Base-by-base conservation (phyloP, 2,797 vertebrate species). In the Limnodromus scolopaceus region DNA sequence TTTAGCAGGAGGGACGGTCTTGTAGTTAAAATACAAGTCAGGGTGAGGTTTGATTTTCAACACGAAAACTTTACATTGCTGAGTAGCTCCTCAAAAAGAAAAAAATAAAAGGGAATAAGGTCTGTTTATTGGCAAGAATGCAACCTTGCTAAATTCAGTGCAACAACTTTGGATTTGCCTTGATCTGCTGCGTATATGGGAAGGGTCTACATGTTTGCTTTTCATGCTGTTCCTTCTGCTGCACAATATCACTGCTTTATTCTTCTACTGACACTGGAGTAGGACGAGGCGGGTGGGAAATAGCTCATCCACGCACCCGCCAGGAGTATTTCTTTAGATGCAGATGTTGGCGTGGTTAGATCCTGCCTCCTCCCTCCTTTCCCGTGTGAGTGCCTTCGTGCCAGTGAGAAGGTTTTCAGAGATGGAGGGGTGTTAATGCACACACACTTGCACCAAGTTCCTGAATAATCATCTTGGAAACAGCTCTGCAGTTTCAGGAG, bases 351-450 rank as follows among this genome's bases (percentile, higher is more conserved):
- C 0, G 0, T 36, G 45, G 30, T 77, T 76, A 30, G 39, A 20
- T 79, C 72, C 41, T 66, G 25, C 8, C 3, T 66, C 45, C 39
- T 84, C n/a, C 24, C n/a, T 71, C n/a, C 55, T 65, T 82, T 41
- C 51, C n/a, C 2, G 0, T 17, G 19, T 28, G 57, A 32, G 28
- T 5, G 16, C 0, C 1, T 28, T 68, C 0, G 0, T 72, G 63
- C 36, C 77, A 57, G 2, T 24, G 38, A 75, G 79, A 66, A 53
- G n/a, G 18, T 43, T 95, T 81, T 45, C 34, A 43, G 57, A 76
- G 82, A 70, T 74, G 81, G 57, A 75, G n/a, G 25, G 36, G 45
- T 79, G 43, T 53, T 72, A 70, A 74, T 25, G 54, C 23, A 55
- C 53, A 58, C 58, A 45, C 3, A 32, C 15, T 9, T 85, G 34